phyloP scores from a whole-genome alignment of 2,797 vertebrate genomes.

The Tapera naevia region DNA sequence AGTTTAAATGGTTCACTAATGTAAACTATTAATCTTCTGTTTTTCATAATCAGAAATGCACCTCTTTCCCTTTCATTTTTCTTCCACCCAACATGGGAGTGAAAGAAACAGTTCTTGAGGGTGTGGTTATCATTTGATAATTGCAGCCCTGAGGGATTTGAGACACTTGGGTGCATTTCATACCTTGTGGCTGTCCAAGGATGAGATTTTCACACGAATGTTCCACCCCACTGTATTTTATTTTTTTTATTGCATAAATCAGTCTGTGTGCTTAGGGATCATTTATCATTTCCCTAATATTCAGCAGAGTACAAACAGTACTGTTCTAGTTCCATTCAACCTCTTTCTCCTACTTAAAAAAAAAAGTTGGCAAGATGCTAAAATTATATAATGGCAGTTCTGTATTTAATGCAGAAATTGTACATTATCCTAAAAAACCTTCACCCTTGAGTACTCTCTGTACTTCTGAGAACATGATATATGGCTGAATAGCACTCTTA shows the following conservation, averaged over 20 bases:
- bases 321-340: constrained; percentile 1
- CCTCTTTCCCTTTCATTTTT: not conserved
- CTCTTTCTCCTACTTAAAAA: not conserved
- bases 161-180: constrained; percentile 45
- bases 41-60: not conserved
- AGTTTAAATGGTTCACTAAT: not conserved
- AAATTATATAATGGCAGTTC: constrained; percentile 38
- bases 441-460: constrained; percentile 38
- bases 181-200: constrained; percentile 41
- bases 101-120: not conserved
- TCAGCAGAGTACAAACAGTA: constrained; percentile 35
- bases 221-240: not conserved
- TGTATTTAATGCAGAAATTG: constrained; percentile 38
- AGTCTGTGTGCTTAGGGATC: constrained; percentile 8
- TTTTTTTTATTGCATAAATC: constrained; percentile 49
- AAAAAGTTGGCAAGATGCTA: constrained; percentile 3
- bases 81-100: not conserved
- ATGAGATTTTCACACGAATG: constrained; percentile 37
- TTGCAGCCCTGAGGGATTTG: not conserved
- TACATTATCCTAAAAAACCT: constrained; percentile 39
- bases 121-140: constrained; percentile 52
- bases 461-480: constrained; percentile 49
- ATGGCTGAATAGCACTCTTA: constrained; percentile 29
- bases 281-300: constrained; percentile 55
- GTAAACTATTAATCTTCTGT: not conserved